phyloP scores from a whole-genome alignment of 2,888 invertebrate genomes.

The Imbricaverruca yamaguchii region DNA sequence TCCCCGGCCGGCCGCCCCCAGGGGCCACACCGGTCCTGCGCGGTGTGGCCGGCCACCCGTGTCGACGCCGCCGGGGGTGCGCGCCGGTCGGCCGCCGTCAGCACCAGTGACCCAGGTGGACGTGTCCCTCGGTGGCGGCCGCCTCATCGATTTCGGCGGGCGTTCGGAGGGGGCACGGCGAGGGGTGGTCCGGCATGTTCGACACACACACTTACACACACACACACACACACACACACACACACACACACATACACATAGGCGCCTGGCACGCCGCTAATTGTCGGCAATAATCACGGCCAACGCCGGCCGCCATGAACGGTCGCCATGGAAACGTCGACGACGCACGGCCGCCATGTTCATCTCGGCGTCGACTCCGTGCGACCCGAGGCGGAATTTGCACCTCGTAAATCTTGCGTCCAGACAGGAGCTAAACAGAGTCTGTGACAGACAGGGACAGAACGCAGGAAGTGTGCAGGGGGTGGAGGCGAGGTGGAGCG shows the following conservation, averaged over 20 bases:
- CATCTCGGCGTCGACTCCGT: conserved; percentile 2
- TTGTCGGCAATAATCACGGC: conserved; percentile 11
- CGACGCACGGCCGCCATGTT: neutral
- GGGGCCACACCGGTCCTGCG: no score
- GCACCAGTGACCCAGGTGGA: neutral
- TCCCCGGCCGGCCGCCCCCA: no score
- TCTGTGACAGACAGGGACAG: neutral
- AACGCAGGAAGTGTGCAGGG: neutral
- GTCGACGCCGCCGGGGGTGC: neutral
- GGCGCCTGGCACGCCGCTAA: neutral
- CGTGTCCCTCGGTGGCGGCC: no score
- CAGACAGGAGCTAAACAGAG: conserved; percentile 10
- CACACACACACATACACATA: neutral
- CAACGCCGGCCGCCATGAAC: conserved; percentile 9
- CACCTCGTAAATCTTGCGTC: conserved; percentile 11
- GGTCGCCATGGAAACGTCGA: neutral
- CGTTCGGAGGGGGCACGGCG: neutral
- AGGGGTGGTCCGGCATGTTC: neutral
- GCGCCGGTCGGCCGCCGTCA: neutral
- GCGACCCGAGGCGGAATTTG: neutral
- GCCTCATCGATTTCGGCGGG: neutral
- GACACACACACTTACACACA: no score
- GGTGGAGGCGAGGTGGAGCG: neutral
- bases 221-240: no score
- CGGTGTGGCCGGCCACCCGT: neutral